Conservation (phyloP, 1,140 invertebrate species). For the Musca domestica region DNA sequence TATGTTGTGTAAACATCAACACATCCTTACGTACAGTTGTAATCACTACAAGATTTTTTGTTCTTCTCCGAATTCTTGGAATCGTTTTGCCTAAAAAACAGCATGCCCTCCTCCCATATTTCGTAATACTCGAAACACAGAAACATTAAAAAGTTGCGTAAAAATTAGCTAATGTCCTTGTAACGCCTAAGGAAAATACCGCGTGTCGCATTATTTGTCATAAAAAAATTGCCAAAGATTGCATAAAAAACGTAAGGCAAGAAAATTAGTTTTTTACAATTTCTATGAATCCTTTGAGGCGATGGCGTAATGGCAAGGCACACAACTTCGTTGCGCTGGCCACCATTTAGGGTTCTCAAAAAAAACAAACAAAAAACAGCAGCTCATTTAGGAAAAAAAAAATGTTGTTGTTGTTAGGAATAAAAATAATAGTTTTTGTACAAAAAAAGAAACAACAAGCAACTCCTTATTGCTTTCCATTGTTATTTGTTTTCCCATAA, state of each 20-base stretch:
- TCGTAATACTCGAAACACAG: not conserved
- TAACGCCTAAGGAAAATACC: not conserved
- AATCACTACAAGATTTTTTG: not conserved
- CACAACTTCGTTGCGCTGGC: not conserved
- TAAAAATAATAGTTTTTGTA: too few species aligned
- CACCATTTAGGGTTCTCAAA: not conserved
- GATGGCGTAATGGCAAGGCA: not conserved
- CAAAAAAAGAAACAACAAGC: too few species aligned
- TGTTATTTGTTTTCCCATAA: not conserved
- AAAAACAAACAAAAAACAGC: not conserved
- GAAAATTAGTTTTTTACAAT: slow-evolving; percentile 13
- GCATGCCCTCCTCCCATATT: not conserved
- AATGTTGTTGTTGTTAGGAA: too few species aligned
- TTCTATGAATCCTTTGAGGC: slow-evolving; percentile 26
- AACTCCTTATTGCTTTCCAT: too few species aligned
- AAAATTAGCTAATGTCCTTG: slow-evolving; percentile 8
- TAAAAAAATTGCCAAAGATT: slow-evolving; percentile 42
- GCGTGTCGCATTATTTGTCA: not conserved
- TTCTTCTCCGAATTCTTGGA: not conserved
- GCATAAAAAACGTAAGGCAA: slow-evolving; percentile 44
- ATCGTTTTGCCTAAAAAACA: not conserved
- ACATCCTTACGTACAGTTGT: not conserved
- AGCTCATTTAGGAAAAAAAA: slow-evolving; percentile 9
- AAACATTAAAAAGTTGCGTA: slow-evolving; percentile 19
- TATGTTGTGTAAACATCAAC: not conserved